Evolutionary conservation across 2,113 vertebrate species (phyloP).

Genomic region (Choloepus hoffmanni): DNA sequence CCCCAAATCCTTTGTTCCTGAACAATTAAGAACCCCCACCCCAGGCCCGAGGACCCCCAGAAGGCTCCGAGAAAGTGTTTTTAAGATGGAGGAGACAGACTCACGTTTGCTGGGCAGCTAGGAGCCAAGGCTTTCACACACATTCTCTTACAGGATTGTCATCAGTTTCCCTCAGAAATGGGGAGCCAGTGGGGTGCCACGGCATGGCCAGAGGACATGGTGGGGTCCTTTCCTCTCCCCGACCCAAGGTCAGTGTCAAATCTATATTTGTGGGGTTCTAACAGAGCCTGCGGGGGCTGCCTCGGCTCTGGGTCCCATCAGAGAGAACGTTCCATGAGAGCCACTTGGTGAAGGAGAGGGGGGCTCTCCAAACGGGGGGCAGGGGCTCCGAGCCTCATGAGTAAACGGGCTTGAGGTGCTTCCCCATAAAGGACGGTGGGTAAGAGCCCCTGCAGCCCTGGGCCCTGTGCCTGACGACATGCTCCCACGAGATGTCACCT

Average conservation of each 20-base stretch:
- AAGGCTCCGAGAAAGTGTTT: background rate
- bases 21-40: accelerated
- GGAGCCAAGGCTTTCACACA: background rate
- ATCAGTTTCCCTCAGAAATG: accelerated
- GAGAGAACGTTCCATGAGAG: background rate
- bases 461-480: accelerated
- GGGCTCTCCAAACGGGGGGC: background rate
- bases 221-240: too few species aligned
- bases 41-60: background rate
- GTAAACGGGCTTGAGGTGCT: accelerated
- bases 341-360: background rate
- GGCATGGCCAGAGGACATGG: too few species aligned
- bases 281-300: accelerated
- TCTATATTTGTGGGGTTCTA: accelerated
- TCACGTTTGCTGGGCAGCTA: accelerated
- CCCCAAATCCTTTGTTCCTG: background rate
- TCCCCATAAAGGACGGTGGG: background rate
- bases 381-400: background rate
- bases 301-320: accelerated
- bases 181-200: background rate
- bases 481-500: too few species aligned
- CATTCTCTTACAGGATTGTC: accelerated
- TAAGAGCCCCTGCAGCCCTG: accelerated
- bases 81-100: accelerated
- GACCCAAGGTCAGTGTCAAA: too few species aligned